Base-by-base conservation (phyloP, 2,113 vertebrate genomes). In the Nothobranchius kuhntae region DNA sequence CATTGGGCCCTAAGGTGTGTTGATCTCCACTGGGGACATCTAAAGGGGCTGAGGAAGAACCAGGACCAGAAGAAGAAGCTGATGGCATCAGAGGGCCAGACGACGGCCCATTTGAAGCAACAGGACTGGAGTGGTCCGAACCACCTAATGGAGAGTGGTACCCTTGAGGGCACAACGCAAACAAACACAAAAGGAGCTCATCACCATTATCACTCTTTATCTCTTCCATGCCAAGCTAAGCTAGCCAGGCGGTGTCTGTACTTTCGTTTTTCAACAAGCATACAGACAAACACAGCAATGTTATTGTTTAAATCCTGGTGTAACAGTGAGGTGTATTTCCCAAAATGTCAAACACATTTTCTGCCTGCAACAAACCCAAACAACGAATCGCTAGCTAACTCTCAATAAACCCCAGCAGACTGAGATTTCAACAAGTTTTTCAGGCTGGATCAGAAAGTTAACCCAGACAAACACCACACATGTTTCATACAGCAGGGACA, bases 71-170 rank as follows among this genome's bases (percentile, higher is more conserved):
- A 40, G 90, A 89, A 5, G 89, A 85, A 78, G 9, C 86, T 1
- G 89, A 91, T 0, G 95, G 87, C 84, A 97, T 90, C 14, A 94
- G 93, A 3, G 96, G 91, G 9, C 92, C 95, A 0, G 96, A 95
- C 6, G 96, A 93, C 0, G 97, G 95, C 2, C 95, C 97, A 6
- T 95, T 96, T 13, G 95, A 94, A 0, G 96, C 96, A 13, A 96
- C 94, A 0, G 97, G 96, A 60, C 97, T 99, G 44, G 96, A 95
- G 0, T 97, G 97, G 62, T 98, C 96, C 0, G 96, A 96, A 50
- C 96, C 91, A 0, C 97, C 96, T 48, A 98, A 80, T 0, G 96
- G 97, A 9, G 96, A 99, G 0, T 96, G 96, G 82, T 97, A 98
- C 46, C 97, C 97, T 99, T 84, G 8, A 68, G 35, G 61, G 72